These are phyloP conservation scores for Sisyra nigra DNA, from an alignment of 2,888 invertebrate species.

Conservation along the genomic window DNA sequence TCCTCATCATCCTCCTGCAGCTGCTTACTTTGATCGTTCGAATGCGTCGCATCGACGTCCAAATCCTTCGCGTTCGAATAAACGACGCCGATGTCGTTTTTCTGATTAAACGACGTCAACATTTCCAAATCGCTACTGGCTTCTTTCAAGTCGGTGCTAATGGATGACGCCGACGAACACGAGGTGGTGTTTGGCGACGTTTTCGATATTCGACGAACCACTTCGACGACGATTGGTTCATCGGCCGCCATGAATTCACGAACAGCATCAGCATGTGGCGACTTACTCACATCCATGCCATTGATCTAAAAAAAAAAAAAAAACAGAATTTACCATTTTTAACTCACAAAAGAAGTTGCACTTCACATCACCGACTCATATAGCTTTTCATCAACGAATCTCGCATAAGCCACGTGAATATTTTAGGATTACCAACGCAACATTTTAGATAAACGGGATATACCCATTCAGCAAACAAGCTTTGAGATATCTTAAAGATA, in stretches of 20 bases:
- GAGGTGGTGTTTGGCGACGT: not conserved
- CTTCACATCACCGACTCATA: too few species aligned
- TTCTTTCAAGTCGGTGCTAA: conserved; percentile 6
- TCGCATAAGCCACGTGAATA: too few species aligned
- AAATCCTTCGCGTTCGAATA: not conserved
- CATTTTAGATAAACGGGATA: too few species aligned
- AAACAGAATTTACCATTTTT: not conserved
- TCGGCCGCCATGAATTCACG: conserved; percentile 39
- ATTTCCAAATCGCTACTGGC: conserved; percentile 13
- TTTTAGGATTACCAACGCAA: too few species aligned
- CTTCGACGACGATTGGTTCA: conserved; percentile 42
- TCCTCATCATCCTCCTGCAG: not conserved
- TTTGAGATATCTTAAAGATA: too few species aligned
- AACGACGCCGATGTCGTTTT: not conserved
- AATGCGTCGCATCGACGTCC: not conserved
- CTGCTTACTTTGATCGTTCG: not conserved
- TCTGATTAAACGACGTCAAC: conserved; percentile 6
- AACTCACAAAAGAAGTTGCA: too few species aligned
- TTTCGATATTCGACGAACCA: conserved; percentile 26
- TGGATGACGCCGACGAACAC: conserved; percentile 6
- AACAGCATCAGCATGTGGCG: conserved; percentile 41
- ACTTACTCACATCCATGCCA: conserved; percentile 40
- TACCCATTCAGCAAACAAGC: too few species aligned
- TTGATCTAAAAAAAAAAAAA: conserved; percentile 31
- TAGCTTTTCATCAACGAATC: too few species aligned